Percentiles rank a stretch among this genome's conserved stretches.
These are phyloP conservation scores for Phenganax marumi DNA, from an alignment of 92 coral and sea anemone species.

Conservation along the genomic window DNA sequence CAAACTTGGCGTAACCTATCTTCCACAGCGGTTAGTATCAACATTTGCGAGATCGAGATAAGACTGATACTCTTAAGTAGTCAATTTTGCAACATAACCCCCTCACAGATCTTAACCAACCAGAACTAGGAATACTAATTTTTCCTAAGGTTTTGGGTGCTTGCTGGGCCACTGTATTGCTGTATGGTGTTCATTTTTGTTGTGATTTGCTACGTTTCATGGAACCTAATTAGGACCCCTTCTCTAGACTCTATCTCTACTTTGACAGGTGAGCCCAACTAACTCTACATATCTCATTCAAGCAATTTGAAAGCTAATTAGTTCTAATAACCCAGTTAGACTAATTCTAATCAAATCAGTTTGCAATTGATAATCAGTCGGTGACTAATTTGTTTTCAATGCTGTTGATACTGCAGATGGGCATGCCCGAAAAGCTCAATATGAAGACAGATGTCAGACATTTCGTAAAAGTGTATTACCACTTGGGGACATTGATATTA, in stretches of 20 bases:
- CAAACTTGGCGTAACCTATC: conserved; percentile 84
- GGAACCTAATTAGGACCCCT: conserved; percentile 71
- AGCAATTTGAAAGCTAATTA: too few relatives aligned
- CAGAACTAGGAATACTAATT: neutral
- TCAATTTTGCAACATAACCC: neutral
- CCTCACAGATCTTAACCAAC: neutral
- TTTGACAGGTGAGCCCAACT: conserved; percentile 70
- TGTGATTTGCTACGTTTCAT: conserved; percentile 67
- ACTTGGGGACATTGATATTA: conserved; percentile 75
- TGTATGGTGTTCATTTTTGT: conserved; percentile 65
- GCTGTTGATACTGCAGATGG: conserved; percentile 55
- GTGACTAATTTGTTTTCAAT: neutral
- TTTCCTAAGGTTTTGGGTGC: conserved; percentile 79
- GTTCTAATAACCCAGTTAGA: too few relatives aligned
- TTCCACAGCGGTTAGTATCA: conserved; percentile 85
- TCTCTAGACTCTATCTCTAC: conserved; percentile 79
- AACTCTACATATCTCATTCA: neutral
- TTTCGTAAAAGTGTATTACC: conserved; percentile 65
- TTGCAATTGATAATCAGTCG: too few relatives aligned
- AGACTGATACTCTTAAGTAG: neutral
- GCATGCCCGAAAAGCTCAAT: conserved; percentile 55
- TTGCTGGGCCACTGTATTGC: conserved; percentile 89
- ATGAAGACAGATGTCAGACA: neutral
- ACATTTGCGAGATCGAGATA: too few relatives aligned
- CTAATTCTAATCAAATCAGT: too few relatives aligned